Base-by-base conservation (phyloP, 2,113 vertebrate species). In the Oryzias melastigma region DNA sequence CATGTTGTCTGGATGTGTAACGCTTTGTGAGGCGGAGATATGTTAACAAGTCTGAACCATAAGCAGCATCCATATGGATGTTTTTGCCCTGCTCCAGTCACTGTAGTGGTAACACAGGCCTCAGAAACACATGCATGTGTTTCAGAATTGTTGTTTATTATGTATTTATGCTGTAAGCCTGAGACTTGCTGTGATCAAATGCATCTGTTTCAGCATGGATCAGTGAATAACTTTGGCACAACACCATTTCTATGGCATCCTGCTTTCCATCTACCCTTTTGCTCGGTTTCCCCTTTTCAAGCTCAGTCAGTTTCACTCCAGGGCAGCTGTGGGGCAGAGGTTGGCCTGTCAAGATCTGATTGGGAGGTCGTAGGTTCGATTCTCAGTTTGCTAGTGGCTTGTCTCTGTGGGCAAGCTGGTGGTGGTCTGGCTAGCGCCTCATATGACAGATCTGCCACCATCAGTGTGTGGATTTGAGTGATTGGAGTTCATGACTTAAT, bases 21-120 rank as follows among this genome's bases (percentile, higher is more conserved):
- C 40, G 51, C 77, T 83, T 82, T 85, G 82, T 76, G 79, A 66
- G 62, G 73, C 67, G 71, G 70, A 82, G 86, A 75, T 81, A 85
- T 88, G 79, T 87, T 88, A 88, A 90, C 83, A 90, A 86, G 75
- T 84, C 80, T 77, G 82, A 75, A 83, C 71, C 77, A 73, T 77
- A 79, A 85, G 84, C 85, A 81, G 71, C 84, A 89, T 91, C 87
- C 87, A 90, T 88, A 89, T 88, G 88, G 83, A 90, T 90, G 78
- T 56, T 71, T 87, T 62, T 64, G 76, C 77, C 85, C 74, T 77
- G 80, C 83, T 82, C 77, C 76, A 85, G 77, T 85, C 81, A 77
- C 69, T 62, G 80, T 79, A 57, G 83, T 83, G 80, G 83, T 68
- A 80, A 76, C 87, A 54, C 80, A 85, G 80, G 70, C 82, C 79